A percentile compares a stretch with the other conserved stretches of the same genome.
Conservation (phyloP, 2,113 vertebrate genomes). For the Platysternon megacephalum region DNA sequence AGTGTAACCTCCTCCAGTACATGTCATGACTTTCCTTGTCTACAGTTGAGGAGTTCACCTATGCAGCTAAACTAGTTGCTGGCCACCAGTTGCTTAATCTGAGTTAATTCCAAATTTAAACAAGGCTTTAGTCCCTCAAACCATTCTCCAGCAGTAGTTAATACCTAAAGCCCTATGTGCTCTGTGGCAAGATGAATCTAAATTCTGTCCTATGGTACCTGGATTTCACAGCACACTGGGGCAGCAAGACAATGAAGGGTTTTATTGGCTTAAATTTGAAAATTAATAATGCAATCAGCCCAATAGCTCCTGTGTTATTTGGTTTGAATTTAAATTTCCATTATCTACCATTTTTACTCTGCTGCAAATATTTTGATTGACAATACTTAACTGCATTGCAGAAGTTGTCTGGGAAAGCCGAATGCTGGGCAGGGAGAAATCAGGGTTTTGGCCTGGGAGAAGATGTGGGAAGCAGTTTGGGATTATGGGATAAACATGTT, state of each 20-base stretch:
- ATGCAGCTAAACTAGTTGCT: background rate
- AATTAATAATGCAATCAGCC: background rate
- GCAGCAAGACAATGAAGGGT: background rate
- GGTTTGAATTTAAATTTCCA: constrained; percentile 1
- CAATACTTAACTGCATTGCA: background rate
- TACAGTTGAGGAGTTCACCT: background rate
- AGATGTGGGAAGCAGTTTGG: background rate
- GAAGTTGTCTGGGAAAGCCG: background rate
- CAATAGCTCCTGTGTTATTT: background rate
- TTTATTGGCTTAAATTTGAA: background rate
- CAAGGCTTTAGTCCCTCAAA: background rate
- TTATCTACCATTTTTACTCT: background rate
- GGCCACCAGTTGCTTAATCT: background rate
- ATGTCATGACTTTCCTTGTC: background rate
- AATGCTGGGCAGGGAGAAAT: background rate
- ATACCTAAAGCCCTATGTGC: background rate
- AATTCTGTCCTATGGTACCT: background rate
- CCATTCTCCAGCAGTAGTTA: background rate
- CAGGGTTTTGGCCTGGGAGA: background rate
- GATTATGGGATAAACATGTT: background rate
- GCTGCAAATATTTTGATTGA: background rate
- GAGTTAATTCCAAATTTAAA: background rate
- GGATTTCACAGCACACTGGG: background rate
- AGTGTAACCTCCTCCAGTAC: background rate
- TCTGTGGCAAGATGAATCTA: background rate